Base-by-base conservation (phyloP, 2,888 invertebrate genomes). In the Megastigmus dorsalis region DNA sequence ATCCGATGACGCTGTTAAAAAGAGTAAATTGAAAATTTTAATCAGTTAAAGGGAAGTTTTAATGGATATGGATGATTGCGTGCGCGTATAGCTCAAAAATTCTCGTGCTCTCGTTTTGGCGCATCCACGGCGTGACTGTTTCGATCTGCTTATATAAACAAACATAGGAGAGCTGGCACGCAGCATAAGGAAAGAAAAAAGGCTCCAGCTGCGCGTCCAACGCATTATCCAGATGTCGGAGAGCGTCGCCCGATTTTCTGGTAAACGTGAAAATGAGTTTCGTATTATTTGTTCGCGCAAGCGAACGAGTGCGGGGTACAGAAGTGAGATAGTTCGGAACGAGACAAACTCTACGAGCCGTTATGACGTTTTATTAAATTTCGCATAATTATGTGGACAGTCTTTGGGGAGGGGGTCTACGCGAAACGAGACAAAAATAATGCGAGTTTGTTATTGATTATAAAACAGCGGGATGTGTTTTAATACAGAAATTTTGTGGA, bases 11-110 rank as follows among this genome's bases (percentile, higher is more conserved):
- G 20, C 41, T 68, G 48, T 52, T 9, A 20, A 52, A 59, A 50
- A 66, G 65, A 20, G 54, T 45, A 70, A 75, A 70, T 75, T 75
- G 74, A 75, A 75, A 75, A 65, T 74, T 65, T 66, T 70, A 69
- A 75, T 75, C 36, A 54, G 50, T 23, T 36, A 7, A 43, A 65
- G 65, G 30, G 59, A 74, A 74, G 68, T 68, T 74, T 68, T 57
- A 74, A 68, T 74, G 62, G 62, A 67, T 55, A 67, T 18, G 30
- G 59, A 23, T 38, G 15, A 5, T n/a, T n/a, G n/a, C 4, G 20
- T 59, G 68, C 28, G 9, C 15, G n/a, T n/a, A n/a, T n/a, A 50
- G 18, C n/a, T 65, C 13, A 20, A 45, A 62, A 62, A 62, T 20
- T 43, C n/a, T n/a, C n/a, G 38, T 41, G 52, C 23, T 60, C 15